These are phyloP conservation scores for Eupristina koningsbergeri DNA, from an alignment of 1,140 invertebrate species.

Conservation along the genomic window DNA sequence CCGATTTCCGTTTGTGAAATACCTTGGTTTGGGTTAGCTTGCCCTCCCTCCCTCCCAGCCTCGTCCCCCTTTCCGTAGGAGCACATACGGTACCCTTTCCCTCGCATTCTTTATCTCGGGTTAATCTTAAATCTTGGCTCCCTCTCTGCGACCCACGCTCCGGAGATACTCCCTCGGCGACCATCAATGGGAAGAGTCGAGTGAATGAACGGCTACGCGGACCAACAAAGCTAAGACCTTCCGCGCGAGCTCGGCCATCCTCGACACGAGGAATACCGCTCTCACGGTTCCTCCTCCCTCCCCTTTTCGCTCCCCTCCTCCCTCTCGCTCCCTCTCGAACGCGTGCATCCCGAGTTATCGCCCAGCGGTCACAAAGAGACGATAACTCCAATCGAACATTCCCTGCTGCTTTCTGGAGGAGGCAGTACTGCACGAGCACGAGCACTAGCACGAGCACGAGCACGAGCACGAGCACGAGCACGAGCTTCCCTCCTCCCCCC, in stretches of 20 bases:
- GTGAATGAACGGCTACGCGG: constrained; percentile 67
- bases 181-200: constrained; percentile 70
- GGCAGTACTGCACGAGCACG: not conserved
- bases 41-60: not conserved
- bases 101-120: constrained; percentile 42
- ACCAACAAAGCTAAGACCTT: constrained; percentile 60
- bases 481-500: too few relatives aligned
- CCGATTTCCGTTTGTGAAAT: not conserved
- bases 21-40: not conserved
- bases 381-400: constrained; percentile 48
- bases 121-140: constrained; percentile 49
- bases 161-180: constrained; percentile 47
- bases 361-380: constrained; percentile 58
- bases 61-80: not conserved
- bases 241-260: constrained; percentile 46
- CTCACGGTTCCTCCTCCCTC: constrained; percentile 64
- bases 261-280: constrained; percentile 65
- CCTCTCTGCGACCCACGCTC: not conserved
- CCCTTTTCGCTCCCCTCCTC: not conserved
- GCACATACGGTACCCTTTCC: not conserved
- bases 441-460: too few relatives aligned
- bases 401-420: not conserved
- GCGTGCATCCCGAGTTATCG: constrained; percentile 57
- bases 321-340: not conserved
- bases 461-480: too few relatives aligned